Conservation (phyloP, 2,797 vertebrate species). For the Gymnodraco acuticeps region DNA sequence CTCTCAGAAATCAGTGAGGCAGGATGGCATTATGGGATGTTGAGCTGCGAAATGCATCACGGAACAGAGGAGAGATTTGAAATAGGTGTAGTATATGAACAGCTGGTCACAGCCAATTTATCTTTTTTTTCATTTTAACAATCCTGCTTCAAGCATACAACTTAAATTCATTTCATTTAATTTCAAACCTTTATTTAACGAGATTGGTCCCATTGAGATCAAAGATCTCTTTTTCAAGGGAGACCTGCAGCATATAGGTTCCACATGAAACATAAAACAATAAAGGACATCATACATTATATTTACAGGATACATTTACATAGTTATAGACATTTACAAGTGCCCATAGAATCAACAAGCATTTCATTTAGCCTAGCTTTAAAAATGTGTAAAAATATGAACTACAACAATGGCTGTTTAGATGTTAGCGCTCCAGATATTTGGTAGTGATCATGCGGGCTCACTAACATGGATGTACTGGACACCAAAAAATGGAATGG, state of each 20-base stretch:
- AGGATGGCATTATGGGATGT: conserved; percentile 47
- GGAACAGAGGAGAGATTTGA: neutral
- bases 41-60: conserved; percentile 11
- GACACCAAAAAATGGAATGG: neutral
- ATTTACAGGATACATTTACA: no score
- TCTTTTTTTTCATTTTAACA: neutral
- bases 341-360: no score
- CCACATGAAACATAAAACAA: no score
- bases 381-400: no score
- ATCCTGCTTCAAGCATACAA: neutral
- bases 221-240: no score
- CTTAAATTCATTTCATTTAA: no score
- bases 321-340: no score
- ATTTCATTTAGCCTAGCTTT: no score
- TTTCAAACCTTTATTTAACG: no score
- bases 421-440: neutral
- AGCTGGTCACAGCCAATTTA: neutral
- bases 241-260: no score
- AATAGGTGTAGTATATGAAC: neutral
- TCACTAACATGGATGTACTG: neutral
- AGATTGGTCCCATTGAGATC: no score
- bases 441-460: neutral
- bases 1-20: conserved; percentile 21
- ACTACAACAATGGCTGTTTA: neutral
- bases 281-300: no score